Evolutionary conservation across 2,113 vertebrate species (phyloP).

Genomic region (Corapipo altera): DNA sequence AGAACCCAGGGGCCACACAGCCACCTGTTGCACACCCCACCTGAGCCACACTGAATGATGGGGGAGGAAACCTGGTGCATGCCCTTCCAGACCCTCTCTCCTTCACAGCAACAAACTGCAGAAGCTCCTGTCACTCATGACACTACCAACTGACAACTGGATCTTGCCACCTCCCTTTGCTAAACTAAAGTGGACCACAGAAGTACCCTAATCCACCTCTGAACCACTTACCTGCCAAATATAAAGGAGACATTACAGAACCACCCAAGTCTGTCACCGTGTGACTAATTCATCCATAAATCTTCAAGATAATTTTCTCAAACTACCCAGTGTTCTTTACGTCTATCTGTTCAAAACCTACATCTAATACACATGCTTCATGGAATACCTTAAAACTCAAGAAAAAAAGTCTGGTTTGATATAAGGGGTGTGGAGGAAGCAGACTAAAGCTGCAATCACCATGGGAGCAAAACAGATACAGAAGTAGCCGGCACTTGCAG

Average conservation of each 20-base stretch:
- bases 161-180: background rate
- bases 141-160: background rate
- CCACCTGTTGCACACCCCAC: background rate
- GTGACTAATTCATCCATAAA: background rate
- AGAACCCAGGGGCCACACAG: background rate
- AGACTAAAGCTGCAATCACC: background rate
- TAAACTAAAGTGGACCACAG: background rate
- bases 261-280: background rate
- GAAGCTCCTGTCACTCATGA: background rate
- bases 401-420: background rate
- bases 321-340: background rate
- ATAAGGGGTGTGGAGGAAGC: background rate
- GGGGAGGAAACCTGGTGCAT: rapidly evolving
- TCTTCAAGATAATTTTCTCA: background rate
- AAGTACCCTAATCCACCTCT: background rate
- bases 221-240: background rate
- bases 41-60: rapidly evolving
- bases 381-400: background rate
- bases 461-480: slow-evolving; percentile 59
- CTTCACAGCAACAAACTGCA: background rate
- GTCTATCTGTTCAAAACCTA: background rate
- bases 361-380: background rate
- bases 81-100: background rate
- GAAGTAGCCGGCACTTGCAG: background rate
- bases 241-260: background rate